Evolutionary conservation across 1,140 invertebrate genomes (phyloP).

Genomic region (Orchesella cincta): DNA sequence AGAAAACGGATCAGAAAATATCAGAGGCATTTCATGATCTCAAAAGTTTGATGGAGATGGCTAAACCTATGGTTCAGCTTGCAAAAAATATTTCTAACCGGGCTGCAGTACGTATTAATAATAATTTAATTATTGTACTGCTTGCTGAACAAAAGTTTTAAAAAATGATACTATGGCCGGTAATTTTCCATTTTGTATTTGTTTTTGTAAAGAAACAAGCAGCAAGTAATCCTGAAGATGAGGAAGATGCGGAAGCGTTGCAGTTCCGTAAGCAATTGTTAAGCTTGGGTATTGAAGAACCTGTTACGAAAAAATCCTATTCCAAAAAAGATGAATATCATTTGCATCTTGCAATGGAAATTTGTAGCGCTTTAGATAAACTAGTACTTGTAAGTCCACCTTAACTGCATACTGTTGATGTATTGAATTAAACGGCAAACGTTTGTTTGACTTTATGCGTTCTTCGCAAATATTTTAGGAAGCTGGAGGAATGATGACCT

Average conservation of each 20-base stretch:
- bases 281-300: constrained; percentile 95
- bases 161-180: background rate
- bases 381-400: constrained; percentile 70
- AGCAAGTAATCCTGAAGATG: constrained; percentile 63
- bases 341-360: constrained; percentile 80
- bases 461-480: constrained; percentile 64
- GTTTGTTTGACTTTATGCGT: background rate
- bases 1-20: constrained; percentile 88
- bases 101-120: constrained; percentile 69
- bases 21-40: constrained; percentile 92
- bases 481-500: constrained; percentile 91
- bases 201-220: background rate
- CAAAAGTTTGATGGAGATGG: constrained; percentile 89
- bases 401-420: background rate
- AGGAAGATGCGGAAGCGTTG: constrained; percentile 96
- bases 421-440: background rate
- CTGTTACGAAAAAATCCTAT: constrained; percentile 87
- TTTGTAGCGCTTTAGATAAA: constrained; percentile 76
- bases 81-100: constrained; percentile 90
- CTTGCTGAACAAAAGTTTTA: too few relatives aligned
- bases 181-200: constrained; percentile 1
- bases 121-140: background rate
- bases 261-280: constrained; percentile 94
- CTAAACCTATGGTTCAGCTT: constrained; percentile 93
- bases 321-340: constrained; percentile 86